Evolutionary conservation across 2,113 vertebrate genomes (phyloP).

Genomic region (Pelusios castaneus): DNA sequence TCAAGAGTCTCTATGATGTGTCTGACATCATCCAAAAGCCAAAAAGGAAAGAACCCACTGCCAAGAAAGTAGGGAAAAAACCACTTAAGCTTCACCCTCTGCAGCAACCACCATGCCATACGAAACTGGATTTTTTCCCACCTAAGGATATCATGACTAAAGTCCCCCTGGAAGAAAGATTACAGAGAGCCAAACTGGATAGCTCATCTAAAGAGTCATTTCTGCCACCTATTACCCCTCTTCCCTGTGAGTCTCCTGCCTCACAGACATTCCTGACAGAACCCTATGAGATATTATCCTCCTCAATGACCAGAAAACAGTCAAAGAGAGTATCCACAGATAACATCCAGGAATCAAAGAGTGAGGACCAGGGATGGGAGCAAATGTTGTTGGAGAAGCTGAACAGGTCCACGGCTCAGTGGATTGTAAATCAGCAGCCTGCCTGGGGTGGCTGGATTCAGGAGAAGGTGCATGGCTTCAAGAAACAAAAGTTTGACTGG

Average conservation of each 20-base stretch:
- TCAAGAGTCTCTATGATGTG: constrained; percentile 66
- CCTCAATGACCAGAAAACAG: background rate
- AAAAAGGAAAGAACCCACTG: background rate
- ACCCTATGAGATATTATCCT: background rate
- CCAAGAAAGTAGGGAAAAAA: background rate
- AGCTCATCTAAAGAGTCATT: background rate
- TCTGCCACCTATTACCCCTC: background rate
- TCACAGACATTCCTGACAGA: background rate
- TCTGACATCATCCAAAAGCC: constrained; percentile 18
- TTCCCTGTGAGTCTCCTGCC: background rate
- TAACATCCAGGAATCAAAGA: background rate
- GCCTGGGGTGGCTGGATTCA: constrained; percentile 20
- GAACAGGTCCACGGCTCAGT: constrained; percentile 69
- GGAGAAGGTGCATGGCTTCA: constrained; percentile 42
- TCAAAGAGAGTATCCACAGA: background rate
- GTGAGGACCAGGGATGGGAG: constrained; percentile 50
- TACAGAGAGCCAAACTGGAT: background rate
- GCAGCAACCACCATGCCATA: background rate
- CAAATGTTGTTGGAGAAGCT: constrained; percentile 60
- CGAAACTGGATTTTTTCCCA: background rate
- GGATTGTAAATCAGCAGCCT: constrained; percentile 67
- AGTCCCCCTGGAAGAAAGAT: background rate
- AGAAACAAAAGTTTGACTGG: constrained; percentile 67
- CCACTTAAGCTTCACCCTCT: background rate
- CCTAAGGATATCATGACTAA: background rate